Conservation (phyloP, 2,797 vertebrate genomes). For the Harpagifer antarcticus region DNA sequence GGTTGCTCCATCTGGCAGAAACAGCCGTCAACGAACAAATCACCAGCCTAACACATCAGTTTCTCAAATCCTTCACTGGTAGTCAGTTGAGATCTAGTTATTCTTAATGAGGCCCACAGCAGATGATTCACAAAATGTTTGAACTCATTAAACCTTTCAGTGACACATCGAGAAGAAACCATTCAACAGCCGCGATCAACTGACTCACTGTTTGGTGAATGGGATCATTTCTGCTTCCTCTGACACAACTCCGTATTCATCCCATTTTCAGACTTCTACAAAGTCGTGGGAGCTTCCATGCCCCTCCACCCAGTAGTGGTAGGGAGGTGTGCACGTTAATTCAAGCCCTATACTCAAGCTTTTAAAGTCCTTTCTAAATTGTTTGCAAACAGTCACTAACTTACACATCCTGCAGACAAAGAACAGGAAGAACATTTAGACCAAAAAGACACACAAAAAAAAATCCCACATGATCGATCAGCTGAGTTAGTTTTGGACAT, state of each 20-base stretch:
- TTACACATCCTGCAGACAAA: not conserved
- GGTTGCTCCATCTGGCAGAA: not conserved
- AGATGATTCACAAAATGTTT: not conserved
- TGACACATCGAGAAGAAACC: not conserved
- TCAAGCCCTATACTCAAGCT: too few relatives aligned
- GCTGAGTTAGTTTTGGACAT: not conserved
- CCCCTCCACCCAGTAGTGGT: not conserved
- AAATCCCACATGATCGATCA: not conserved
- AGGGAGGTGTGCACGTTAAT: not conserved
- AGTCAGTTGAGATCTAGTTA: not conserved
- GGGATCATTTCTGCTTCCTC: constrained; percentile 3
- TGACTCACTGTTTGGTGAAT: not conserved
- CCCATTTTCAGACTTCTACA: not conserved
- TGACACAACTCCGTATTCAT: not conserved
- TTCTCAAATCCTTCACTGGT: not conserved
- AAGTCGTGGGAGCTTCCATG: not conserved
- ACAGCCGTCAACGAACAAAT: not conserved
- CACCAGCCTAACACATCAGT: not conserved
- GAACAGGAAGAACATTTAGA: not conserved
- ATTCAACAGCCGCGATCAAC: not conserved
- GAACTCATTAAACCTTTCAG: not conserved
- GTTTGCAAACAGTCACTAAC: not conserved
- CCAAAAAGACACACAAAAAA: not conserved
- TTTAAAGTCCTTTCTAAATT: not conserved
- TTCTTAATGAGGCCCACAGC: not conserved